A percentile compares a stretch with the other conserved stretches of the same genome.
Conservation (phyloP, 2,797 vertebrate species). For the Pipistrellus pipistrellus region DNA sequence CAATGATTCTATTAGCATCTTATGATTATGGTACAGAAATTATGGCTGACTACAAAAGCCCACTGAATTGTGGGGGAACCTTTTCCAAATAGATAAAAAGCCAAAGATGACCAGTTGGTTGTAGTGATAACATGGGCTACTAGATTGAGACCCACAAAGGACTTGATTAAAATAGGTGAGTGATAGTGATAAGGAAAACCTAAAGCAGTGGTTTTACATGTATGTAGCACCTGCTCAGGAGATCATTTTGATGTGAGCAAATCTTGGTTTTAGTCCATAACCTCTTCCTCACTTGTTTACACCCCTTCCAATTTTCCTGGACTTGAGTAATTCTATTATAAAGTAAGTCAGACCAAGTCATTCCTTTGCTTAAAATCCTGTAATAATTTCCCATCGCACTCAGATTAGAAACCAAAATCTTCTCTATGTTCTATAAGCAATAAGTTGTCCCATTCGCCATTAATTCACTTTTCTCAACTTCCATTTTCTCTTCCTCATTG, state of each 20-base stretch:
- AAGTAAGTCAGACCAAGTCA: background rate
- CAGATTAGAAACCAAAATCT: background rate
- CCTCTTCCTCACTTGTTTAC: background rate
- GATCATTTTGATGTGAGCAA: background rate
- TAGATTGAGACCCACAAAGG: background rate
- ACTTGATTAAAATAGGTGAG: background rate
- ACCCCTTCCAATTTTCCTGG: background rate
- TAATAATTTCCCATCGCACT: background rate
- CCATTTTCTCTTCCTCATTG: rapidly evolving
- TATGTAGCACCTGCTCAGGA: background rate
- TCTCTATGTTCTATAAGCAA: background rate
- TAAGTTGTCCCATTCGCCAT: background rate
- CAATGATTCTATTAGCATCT: background rate
- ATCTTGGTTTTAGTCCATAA: background rate
- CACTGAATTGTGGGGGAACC: background rate
- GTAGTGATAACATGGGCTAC: background rate
- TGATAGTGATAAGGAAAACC: background rate
- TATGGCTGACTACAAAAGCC: background rate
- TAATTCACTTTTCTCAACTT: background rate
- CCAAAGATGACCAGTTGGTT: background rate
- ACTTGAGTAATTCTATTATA: background rate
- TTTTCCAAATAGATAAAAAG: background rate
- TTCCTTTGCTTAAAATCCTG: background rate
- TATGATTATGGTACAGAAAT: background rate
- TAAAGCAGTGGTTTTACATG: too few relatives aligned